A percentile compares a stretch with the other conserved stretches of the same genome.
Evolutionary conservation across 2,888 invertebrate species (phyloP).

Genomic region (Prenolepis imparis): DNA sequence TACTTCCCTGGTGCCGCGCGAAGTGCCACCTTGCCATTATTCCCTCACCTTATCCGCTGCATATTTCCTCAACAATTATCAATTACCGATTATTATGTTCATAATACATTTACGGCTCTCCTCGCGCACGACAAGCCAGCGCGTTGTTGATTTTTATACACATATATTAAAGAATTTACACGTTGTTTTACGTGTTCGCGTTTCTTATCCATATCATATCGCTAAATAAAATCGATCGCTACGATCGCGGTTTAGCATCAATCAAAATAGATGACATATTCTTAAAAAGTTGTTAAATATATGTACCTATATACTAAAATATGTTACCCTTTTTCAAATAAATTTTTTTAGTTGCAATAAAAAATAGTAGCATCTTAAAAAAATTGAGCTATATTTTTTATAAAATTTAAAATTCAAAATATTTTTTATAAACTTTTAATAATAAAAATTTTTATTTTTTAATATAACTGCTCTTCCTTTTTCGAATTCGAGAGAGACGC

Average conservation of each 20-base stretch:
- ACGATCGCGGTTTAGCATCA: not conserved
- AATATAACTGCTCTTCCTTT: not conserved
- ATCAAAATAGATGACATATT: not conserved
- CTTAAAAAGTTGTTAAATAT: not conserved
- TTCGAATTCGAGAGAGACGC: not conserved
- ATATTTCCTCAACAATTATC: constrained; percentile 55
- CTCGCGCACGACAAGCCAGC: constrained; percentile 4
- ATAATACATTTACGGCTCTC: constrained; percentile 8
- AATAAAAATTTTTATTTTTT: too few relatives aligned
- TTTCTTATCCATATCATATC: too few relatives aligned
- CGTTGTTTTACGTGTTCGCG: not conserved
- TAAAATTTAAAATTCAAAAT: not conserved
- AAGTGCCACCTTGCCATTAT: constrained; percentile 28
- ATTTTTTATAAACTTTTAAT: too few relatives aligned
- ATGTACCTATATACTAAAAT: not conserved
- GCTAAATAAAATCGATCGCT: not conserved
- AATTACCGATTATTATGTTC: constrained; percentile 50
- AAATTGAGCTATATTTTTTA: not conserved
- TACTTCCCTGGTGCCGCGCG: constrained; percentile 8
- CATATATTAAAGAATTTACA: constrained; percentile 5
- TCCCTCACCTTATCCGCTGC: constrained; percentile 30
- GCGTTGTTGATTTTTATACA: not conserved
- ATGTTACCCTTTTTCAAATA: not conserved
- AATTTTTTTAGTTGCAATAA: not conserved
- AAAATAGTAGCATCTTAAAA: not conserved